These are phyloP conservation scores for Dunckerocampus dactyliophorus DNA, from an alignment of 2,113 vertebrate species.

Conservation along the genomic window DNA sequence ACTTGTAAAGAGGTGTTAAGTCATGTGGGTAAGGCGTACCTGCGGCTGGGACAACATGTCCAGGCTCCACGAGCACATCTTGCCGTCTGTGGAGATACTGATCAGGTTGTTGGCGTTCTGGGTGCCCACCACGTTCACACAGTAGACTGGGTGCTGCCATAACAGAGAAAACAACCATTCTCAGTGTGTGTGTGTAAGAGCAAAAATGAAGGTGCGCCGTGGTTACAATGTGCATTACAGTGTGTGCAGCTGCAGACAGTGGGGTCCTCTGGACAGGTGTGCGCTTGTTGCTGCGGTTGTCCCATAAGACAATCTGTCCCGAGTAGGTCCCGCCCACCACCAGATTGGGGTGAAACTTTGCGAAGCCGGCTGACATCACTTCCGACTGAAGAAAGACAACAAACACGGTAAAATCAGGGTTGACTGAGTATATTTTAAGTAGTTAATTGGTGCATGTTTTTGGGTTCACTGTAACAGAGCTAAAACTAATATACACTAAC, in stretches of 20 bases:
- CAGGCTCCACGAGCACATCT: constrained; percentile 97
- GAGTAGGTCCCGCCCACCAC: constrained; percentile 97
- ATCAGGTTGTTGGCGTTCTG: constrained; percentile 97
- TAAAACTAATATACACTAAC: too few relatives aligned
- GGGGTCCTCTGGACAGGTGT: constrained; percentile 97
- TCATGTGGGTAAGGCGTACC: constrained; percentile 10
- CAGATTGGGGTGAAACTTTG: constrained; percentile 96
- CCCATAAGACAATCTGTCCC: constrained; percentile 97
- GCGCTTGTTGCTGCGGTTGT: constrained; percentile 97
- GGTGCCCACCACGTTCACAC: constrained; percentile 76
- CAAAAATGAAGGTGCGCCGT: background rate
- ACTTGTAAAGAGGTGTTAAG: background rate
- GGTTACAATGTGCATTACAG: constrained; percentile 69
- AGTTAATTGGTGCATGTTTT: background rate
- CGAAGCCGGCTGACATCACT: constrained; percentile 96
- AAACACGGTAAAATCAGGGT: background rate
- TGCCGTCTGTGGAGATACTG: constrained; percentile 96
- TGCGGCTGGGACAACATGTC: constrained; percentile 81
- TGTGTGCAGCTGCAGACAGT: constrained; percentile 93
- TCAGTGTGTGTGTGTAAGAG: background rate
- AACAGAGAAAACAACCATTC: background rate
- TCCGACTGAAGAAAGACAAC: constrained; percentile 77
- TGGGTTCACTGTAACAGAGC: too few relatives aligned
- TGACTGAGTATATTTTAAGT: too few relatives aligned
- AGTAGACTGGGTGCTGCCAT: constrained; percentile 63